Evolutionary conservation across 1,140 invertebrate species (phyloP).

Genomic region (Tribolium madens): DNA sequence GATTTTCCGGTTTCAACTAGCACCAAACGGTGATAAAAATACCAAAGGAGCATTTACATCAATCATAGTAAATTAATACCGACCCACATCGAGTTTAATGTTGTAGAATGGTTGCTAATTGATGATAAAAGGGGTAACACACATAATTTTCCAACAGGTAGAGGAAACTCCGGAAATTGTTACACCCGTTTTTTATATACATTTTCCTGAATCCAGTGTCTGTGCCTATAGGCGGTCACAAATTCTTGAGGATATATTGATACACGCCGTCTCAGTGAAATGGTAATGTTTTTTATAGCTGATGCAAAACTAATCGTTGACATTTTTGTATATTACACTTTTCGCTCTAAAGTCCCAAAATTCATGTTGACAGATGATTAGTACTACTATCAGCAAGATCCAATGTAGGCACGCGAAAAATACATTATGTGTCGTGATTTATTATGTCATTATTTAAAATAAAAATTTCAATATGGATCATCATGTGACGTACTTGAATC

Average conservation of each 20-base stretch:
- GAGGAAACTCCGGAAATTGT: conserved; percentile 1
- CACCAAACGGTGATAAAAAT: neutral
- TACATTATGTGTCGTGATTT: neutral
- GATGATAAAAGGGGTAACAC: conserved; percentile 1
- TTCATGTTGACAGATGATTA: neutral
- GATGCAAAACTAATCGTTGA: neutral
- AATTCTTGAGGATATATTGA: neutral
- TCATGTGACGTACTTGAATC: neutral
- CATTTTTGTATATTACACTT: neutral
- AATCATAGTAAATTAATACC: neutral
- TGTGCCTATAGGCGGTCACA: conserved; percentile 8
- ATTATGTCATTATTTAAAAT: conserved; percentile 5
- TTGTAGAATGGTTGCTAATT: conserved; percentile 1
- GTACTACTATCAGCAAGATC: neutral
- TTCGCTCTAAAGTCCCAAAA: neutral
- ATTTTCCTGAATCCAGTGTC: neutral
- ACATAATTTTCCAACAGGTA: conserved; percentile 18
- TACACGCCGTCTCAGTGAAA: neutral
- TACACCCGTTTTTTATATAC: conserved; percentile 2
- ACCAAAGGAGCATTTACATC: neutral
- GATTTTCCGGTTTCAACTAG: no score
- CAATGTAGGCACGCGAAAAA: neutral
- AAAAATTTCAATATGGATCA: neutral
- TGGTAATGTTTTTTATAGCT: neutral
- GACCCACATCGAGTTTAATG: neutral